A percentile compares a stretch with the other conserved stretches of the same genome.
Conservation (phyloP, 2,797 vertebrate genomes). For the Otus scops region DNA sequence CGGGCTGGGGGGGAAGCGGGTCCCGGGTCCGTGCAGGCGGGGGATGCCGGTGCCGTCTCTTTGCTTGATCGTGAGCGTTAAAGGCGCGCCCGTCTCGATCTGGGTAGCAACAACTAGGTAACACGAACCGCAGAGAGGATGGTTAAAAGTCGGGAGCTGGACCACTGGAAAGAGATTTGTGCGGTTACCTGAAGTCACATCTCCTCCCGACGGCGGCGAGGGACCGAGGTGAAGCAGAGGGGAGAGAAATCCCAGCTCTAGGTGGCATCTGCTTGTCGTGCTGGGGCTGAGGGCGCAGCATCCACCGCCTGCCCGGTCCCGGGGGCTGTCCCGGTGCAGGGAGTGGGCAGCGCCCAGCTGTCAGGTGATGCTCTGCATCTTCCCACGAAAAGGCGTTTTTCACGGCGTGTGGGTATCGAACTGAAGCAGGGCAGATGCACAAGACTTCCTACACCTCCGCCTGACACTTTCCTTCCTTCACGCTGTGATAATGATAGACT, state of each 20-base stretch:
- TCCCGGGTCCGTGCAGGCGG: fast-evolving
- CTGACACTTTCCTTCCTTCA: not conserved
- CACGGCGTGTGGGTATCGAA: fast-evolving
- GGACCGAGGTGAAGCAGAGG: fast-evolving
- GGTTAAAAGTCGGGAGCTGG: not conserved
- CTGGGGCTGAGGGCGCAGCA: not conserved
- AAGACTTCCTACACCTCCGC: not conserved
- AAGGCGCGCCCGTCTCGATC: not conserved
- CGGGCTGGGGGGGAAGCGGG: not conserved
- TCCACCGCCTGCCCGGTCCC: not conserved
- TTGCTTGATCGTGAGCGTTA: not conserved
- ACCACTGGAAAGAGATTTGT: not conserved
- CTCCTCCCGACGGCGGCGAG: not conserved
- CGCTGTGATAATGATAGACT: not conserved
- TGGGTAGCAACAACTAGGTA: not conserved
- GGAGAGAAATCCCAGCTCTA: not conserved
- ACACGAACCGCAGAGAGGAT: fast-evolving
- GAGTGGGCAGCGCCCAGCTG: not conserved
- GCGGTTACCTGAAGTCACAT: not conserved
- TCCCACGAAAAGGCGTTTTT: not conserved
- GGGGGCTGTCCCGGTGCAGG: not conserved
- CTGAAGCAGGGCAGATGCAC: no score
- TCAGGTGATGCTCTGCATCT: not conserved
- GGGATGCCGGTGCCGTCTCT: not conserved
- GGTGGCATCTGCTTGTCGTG: not conserved